These are phyloP conservation scores for Casuarius casuarius DNA, from an alignment of 2,113 vertebrate species.

Conservation along the genomic window DNA sequence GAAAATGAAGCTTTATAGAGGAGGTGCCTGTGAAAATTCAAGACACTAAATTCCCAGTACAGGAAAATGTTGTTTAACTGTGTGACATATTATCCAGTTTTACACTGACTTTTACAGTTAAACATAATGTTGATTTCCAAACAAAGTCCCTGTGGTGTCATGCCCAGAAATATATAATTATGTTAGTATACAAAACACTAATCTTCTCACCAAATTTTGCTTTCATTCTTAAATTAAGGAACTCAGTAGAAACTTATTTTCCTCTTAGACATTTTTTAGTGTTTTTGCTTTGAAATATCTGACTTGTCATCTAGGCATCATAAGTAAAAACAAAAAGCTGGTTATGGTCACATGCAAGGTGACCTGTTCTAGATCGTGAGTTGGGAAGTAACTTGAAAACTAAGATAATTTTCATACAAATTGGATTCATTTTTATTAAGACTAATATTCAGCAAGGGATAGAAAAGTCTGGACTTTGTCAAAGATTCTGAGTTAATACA, in stretches of 20 bases:
- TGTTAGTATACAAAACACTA: not conserved
- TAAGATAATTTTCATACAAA: not conserved
- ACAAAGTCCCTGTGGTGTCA: not conserved
- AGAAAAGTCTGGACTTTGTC: slow-evolving; percentile 13
- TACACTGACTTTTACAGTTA: not conserved
- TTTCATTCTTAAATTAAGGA: not conserved
- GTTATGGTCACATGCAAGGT: not conserved
- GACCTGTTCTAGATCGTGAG: not conserved
- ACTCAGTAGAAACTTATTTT: not conserved
- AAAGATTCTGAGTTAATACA: slow-evolving; percentile 42
- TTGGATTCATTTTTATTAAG: not conserved
- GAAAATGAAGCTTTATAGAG: not conserved
- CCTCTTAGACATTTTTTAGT: not conserved
- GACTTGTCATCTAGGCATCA: not conserved
- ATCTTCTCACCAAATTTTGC: not conserved
- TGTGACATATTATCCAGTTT: not conserved
- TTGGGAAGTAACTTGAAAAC: not conserved
- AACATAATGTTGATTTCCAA: not conserved
- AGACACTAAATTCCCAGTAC: not conserved
- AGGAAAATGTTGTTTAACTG: not conserved
- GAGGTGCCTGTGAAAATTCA: not conserved
- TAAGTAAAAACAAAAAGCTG: not conserved
- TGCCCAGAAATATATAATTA: not conserved
- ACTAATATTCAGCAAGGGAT: not conserved
- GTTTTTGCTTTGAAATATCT: not conserved